phyloP scores from a whole-genome alignment of 1,140 invertebrate species.

The Apis florea region DNA sequence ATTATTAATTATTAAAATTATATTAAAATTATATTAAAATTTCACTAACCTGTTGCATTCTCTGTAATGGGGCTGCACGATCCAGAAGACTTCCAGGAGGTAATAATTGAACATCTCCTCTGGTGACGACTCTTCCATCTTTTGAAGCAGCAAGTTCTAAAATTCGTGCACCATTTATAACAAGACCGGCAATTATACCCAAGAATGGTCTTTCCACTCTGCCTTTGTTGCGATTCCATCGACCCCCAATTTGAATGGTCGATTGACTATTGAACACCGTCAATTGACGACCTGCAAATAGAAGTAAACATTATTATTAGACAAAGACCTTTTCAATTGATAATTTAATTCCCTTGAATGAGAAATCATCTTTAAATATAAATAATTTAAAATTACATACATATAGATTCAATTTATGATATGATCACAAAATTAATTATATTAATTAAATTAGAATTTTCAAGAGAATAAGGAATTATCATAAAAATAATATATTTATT shows the following conservation, averaged over 20 bases:
- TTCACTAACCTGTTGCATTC: conserved; percentile 89
- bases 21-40: not conserved
- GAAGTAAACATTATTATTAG: not conserved
- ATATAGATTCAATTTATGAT: not conserved
- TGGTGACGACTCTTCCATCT: conserved; percentile 86
- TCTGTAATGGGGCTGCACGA: conserved; percentile 86
- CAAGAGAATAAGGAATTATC: no score
- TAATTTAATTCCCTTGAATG: not conserved
- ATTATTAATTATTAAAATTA: no score
- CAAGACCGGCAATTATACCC: conserved; percentile 93
- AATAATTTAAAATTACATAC: no score
- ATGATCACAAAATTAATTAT: not conserved
- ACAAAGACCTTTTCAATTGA: not conserved
- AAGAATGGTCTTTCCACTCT: conserved; percentile 89
- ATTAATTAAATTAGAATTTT: no score
- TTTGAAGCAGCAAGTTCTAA: conserved; percentile 92
- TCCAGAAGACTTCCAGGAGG: conserved; percentile 86
- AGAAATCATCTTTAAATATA: no score
- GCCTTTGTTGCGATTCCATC: conserved; percentile 84
- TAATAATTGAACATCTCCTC: conserved; percentile 86
- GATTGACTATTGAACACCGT: conserved; percentile 96
- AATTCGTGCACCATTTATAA: conserved; percentile 91
- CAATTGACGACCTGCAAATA: conserved; percentile 88
- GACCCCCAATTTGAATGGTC: conserved; percentile 93
- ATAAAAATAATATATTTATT: no score